Evolutionary conservation across 2,888 invertebrate species (phyloP), one percentile per base, ranked within the genome.

Genomic region (Epinotia demarniana): DNA sequence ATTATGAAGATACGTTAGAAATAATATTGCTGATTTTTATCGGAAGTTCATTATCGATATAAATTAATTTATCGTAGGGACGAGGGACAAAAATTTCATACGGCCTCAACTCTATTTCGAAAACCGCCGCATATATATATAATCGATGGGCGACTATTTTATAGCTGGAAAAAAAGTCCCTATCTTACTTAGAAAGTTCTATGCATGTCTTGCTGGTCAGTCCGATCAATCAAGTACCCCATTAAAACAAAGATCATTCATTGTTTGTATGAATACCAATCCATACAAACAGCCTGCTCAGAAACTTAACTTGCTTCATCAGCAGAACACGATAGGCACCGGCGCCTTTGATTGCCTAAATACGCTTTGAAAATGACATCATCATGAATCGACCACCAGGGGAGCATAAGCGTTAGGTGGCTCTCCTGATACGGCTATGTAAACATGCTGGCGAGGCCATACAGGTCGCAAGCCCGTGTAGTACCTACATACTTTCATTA

Each of bases 321-420:
- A 75, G 77, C 79, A 78, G 75, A 83, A 83, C 78, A 79, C 73
- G 81, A 82, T 72, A 71, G 57, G 75, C 73, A 78, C 77, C 79
- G 77, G 79, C 75, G 23, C 78, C 80, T 84, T 84, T 83, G 82
- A 76, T 78, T 80, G 75, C 57, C 75, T 23, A 72, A 79, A 70
- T 62, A 66, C 62, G 63, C 49, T 85, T 81, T 83, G 85, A 84
- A 78, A 84, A 83, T 92, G 92, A 91, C 89, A 89, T 92, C 91
- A 92, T 85, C 87, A 82, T 77, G 83, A 79, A 78, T 83, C 83
- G 92, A 92, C 92, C 92, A 92, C 92, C 92, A 88, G 87, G 90
- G 84, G 80, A 79, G 90, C 85, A 90, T 86, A 53, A 86, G 85
- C 87, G 82, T 87, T 87, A 88, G 82, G 83, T 85, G 80, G 80